Base-by-base conservation (phyloP, 2,113 vertebrate species). In the Toxotes jaculatrix region DNA sequence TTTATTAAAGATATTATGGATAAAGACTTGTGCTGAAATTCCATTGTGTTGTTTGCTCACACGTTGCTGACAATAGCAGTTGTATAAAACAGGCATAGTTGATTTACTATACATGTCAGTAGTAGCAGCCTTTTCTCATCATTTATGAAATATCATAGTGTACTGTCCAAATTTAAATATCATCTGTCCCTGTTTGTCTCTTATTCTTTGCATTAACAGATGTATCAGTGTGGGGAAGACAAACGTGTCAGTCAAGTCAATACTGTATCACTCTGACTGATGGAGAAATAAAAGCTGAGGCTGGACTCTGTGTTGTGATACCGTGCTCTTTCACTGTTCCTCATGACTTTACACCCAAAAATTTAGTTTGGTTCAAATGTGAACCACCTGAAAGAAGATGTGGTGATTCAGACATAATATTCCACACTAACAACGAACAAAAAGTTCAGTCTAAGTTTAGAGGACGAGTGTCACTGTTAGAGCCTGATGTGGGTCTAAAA, bases 361-460 rank as follows among this genome's bases (percentile, higher is more conserved):
- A 36, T 57, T 1, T 90, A 1, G 45, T 84, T 43, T 93, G 92
- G 92, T 86, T 1, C 59, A 90, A 89, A 86, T 91, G 86, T 69
- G 66, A 82, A 6, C 0, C 0, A 23, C 0, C 0, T 1, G 7
- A 31, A 38, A 0, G 0, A 1, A 62, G 0, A 49, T 92, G 86
- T 49, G 0, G 0, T 14, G 38, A 79, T 1, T 49, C 69, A 40
- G 65, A 88, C 3, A 14, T 64, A 0, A 83, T 89, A 38, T 84
- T 88, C 31, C 34, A 85, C 84, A 51, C 47, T 0, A 61, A 45
- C 2, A 74, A 19, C 13, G 14, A 5, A 5, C 8, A 0, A 1
- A 38, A 64, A 19, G 1, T 56, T 62, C 51, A 62, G 0, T 1
- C 67, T 2, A 64, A 0, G 9, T 92, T 84, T 11, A 4, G 0